phyloP scores from a whole-genome alignment of 2,888 invertebrate species.

The Mimachlamys varia region DNA sequence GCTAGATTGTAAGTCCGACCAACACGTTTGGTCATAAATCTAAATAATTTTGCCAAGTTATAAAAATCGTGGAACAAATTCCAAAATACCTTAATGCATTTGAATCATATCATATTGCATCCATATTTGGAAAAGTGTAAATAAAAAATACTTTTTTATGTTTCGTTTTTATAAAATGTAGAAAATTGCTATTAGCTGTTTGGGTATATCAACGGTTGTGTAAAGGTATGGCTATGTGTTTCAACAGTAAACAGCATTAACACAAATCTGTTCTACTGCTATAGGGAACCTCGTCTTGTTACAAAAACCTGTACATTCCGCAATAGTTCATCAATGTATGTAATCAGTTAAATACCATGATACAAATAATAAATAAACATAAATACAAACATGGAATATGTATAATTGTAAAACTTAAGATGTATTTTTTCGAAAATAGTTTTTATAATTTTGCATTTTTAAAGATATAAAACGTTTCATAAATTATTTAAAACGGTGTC shows the following conservation, averaged over 20 bases:
- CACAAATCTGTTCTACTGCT: background rate
- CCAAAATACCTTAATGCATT: too few species aligned
- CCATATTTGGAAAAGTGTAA: background rate
- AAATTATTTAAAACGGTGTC: background rate
- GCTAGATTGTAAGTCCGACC: too few species aligned
- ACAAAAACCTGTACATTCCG: background rate
- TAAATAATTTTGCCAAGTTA: background rate
- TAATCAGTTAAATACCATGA: too few species aligned
- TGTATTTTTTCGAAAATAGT: too few species aligned
- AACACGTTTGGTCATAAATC: background rate
- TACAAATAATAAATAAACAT: too few species aligned
- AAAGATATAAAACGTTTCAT: background rate
- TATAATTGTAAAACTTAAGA: too few species aligned
- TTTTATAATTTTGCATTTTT: too few species aligned
- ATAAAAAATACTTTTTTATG: background rate
- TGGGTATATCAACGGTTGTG: background rate
- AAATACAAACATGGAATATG: too few species aligned
- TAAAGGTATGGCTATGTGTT: background rate
- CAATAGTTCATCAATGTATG: background rate
- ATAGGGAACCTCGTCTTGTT: background rate
- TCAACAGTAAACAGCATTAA: background rate
- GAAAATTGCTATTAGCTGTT: background rate
- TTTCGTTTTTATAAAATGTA: background rate
- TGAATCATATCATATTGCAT: background rate
- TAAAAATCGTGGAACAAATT: too few species aligned